These are phyloP conservation scores for Xenentodon cancila DNA, from an alignment of 2,797 vertebrate species.

Conservation along the genomic window DNA sequence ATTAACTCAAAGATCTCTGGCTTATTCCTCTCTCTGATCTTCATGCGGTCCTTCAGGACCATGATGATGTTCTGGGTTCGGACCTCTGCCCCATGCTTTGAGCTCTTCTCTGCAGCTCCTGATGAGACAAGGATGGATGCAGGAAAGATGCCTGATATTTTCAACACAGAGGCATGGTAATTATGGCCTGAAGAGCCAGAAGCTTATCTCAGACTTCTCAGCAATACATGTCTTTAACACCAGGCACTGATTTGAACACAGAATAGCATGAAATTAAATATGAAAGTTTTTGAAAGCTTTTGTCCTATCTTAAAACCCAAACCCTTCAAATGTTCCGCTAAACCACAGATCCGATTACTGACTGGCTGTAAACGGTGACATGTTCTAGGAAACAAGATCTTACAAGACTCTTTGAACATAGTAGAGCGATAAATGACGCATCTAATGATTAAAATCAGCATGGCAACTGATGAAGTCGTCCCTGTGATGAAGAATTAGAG, in stretches of 20 bases:
- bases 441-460: constrained; percentile 47
- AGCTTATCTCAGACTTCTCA: constrained; percentile 12
- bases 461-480: constrained; percentile 39
- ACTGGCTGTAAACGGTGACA: constrained; percentile 28
- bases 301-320: constrained; percentile 30
- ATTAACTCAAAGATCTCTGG: constrained; percentile 98
- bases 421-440: constrained; percentile 46
- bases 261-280: constrained; percentile 32
- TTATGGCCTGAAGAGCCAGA: not conserved
- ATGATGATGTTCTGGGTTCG: constrained; percentile 98
- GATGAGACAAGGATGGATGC: constrained; percentile 15
- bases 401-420: constrained; percentile 35
- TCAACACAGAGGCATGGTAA: constrained; percentile 13
- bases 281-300: constrained; percentile 32
- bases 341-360: constrained; percentile 23
- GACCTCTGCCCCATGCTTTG: constrained; percentile 96
- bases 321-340: constrained; percentile 16
- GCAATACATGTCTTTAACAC: constrained; percentile 23
- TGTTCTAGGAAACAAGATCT: constrained; percentile 38
- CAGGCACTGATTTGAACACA: not conserved
- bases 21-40: constrained; percentile 97
- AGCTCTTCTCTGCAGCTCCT: constrained; percentile 98
- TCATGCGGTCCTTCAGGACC: constrained; percentile 99
- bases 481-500: constrained; percentile 49
- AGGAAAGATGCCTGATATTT: constrained; percentile 2